Conservation (phyloP, 1,140 invertebrate species). For the Catajapyx aquilonaris region DNA sequence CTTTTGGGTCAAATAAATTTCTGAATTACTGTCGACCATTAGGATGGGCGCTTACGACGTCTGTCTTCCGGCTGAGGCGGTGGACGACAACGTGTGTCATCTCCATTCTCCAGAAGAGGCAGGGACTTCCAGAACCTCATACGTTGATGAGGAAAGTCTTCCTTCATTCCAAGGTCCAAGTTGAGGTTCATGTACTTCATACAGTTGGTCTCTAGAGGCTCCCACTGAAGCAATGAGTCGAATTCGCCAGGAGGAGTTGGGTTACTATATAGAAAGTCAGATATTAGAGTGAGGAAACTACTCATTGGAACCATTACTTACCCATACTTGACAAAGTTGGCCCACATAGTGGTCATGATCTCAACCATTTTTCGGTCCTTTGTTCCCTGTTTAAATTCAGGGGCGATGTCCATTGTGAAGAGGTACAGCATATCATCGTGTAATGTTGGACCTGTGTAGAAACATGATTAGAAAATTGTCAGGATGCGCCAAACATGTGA, state of each 20-base stretch:
- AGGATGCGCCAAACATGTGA: too few relatives aligned
- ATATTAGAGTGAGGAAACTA: too few relatives aligned
- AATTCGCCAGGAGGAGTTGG: too few relatives aligned
- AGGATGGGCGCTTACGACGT: not conserved
- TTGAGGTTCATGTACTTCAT: not conserved
- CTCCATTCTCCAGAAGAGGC: not conserved
- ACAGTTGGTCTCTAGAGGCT: not conserved
- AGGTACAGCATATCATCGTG: not conserved
- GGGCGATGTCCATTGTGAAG: not conserved
- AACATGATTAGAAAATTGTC: too few relatives aligned
- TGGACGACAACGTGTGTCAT: not conserved
- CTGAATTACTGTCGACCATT: not conserved
- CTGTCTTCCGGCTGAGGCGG: not conserved
- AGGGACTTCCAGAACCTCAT: not conserved
- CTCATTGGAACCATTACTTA: not conserved
- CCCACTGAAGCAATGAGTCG: too few relatives aligned
- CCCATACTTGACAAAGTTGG: not conserved
- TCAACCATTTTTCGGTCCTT: not conserved
- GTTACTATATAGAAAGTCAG: too few relatives aligned
- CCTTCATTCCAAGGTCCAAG: not conserved
- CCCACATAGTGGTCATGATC: not conserved
- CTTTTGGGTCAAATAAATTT: too few relatives aligned
- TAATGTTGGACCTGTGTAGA: not conserved
- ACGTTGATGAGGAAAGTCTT: not conserved
- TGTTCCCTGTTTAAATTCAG: not conserved